These are phyloP conservation scores for Acromyrmex charruanus DNA, from an alignment of 1,140 invertebrate species.

Conservation along the genomic window DNA sequence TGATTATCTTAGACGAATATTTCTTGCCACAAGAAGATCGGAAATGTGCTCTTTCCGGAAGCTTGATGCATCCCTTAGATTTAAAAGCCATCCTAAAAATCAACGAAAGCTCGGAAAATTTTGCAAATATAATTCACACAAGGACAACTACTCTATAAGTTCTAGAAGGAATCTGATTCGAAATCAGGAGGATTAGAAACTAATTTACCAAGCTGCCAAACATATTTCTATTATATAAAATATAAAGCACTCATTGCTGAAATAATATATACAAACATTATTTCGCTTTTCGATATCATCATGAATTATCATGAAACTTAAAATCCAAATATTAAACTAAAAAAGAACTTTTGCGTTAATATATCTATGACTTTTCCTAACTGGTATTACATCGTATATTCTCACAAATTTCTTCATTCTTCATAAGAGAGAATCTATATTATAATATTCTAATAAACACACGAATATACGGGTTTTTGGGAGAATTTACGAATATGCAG, in stretches of 20 bases:
- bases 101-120: conserved; percentile 45
- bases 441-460: not conserved
- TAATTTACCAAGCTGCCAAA: conserved; percentile 51
- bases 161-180: conserved; percentile 27
- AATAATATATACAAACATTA: conserved; percentile 52
- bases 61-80: conserved; percentile 38
- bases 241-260: conserved; percentile 34
- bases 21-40: conserved; percentile 21
- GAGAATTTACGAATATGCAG: not conserved
- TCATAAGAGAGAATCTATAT: not conserved
- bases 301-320: not conserved
- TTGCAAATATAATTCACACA: conserved; percentile 56
- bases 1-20: conserved; percentile 24
- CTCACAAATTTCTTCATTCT: not conserved
- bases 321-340: conserved; percentile 17
- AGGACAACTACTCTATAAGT: conserved; percentile 48
- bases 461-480: not conserved
- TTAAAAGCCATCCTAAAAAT: conserved; percentile 54
- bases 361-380: not conserved
- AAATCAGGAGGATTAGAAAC: conserved; percentile 30
- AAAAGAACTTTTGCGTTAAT: not conserved
- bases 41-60: conserved; percentile 28
- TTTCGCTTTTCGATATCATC: not conserved
- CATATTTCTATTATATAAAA: conserved; percentile 18
- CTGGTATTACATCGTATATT: not conserved